Evolutionary conservation across 2,797 vertebrate species (phyloP).

Genomic region (Parambassis ranga): DNA sequence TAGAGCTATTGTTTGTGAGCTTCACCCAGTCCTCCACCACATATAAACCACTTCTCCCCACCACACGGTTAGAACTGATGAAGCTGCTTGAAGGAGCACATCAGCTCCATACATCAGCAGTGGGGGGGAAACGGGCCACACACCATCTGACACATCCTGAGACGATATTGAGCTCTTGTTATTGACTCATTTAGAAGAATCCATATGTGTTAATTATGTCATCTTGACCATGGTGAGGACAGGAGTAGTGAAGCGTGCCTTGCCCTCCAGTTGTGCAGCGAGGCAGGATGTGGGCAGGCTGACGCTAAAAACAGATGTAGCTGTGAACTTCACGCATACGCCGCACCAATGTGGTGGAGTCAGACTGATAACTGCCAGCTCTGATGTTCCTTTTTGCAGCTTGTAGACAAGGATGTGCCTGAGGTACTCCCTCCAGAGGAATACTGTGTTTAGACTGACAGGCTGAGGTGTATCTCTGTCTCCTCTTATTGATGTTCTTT

Average conservation of each 20-base stretch:
- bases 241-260: slow-evolving; percentile 11
- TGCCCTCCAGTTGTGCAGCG: slow-evolving; percentile 51
- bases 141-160: slow-evolving; percentile 4
- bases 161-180: slow-evolving; percentile 32
- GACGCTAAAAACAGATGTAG: slow-evolving; percentile 55
- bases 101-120: too few relatives aligned
- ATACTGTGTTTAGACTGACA: slow-evolving; percentile 25
- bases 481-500: slow-evolving; percentile 24
- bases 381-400: slow-evolving; percentile 38
- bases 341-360: slow-evolving; percentile 5
- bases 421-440: slow-evolving; percentile 19
- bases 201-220: slow-evolving; percentile 59
- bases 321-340: slow-evolving; percentile 23
- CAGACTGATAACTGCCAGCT: slow-evolving; percentile 10
- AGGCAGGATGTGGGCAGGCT: slow-evolving; percentile 27
- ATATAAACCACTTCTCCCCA: too few relatives aligned
- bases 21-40: too few relatives aligned
- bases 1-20: too few relatives aligned
- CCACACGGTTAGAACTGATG: too few relatives aligned
- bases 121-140: slow-evolving; percentile 29
- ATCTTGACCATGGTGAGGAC: slow-evolving; percentile 41
- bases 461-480: slow-evolving; percentile 19
- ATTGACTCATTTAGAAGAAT: slow-evolving; percentile 25
- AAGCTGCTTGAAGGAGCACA: too few relatives aligned
- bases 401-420: slow-evolving; percentile 9